phyloP scores from a whole-genome alignment of 2,797 vertebrate species.

The Megalops cyprinoides region DNA sequence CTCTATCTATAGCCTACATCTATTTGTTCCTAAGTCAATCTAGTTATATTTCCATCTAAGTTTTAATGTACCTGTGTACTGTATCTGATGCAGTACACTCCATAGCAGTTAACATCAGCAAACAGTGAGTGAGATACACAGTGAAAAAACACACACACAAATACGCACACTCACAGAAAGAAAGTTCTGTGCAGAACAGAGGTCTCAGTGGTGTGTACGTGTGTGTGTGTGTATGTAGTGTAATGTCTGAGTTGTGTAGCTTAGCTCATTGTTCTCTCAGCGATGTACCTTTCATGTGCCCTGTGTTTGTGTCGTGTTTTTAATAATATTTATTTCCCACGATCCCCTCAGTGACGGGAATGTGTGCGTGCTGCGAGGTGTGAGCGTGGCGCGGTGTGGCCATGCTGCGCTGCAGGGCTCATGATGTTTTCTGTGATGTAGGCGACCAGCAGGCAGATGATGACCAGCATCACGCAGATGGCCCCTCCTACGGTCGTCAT shows the following conservation, averaged over 20 bases:
- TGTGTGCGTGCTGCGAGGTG: constrained; percentile 47
- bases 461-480: constrained; percentile 98
- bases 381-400: constrained; percentile 63
- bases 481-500: constrained; percentile 97
- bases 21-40: constrained; percentile 5
- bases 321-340: no score
- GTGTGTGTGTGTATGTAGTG: constrained; percentile 53
- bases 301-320: not conserved
- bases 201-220: not conserved
- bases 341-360: not conserved
- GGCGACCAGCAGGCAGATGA: constrained; percentile 95
- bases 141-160: not conserved
- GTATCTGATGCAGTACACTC: not conserved
- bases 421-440: constrained; percentile 98
- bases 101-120: not conserved
- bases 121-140: constrained; percentile 23
- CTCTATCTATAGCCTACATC: not conserved
- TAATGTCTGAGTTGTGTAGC: constrained; percentile 22
- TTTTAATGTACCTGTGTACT: constrained; percentile 7
- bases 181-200: not conserved
- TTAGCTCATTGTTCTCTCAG: not conserved
- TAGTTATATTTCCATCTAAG: not conserved
- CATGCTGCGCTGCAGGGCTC: constrained; percentile 76
- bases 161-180: not conserved
- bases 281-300: not conserved